Base-by-base conservation (phyloP, 2,113 vertebrate genomes). In the Puntigrus tetrazona region DNA sequence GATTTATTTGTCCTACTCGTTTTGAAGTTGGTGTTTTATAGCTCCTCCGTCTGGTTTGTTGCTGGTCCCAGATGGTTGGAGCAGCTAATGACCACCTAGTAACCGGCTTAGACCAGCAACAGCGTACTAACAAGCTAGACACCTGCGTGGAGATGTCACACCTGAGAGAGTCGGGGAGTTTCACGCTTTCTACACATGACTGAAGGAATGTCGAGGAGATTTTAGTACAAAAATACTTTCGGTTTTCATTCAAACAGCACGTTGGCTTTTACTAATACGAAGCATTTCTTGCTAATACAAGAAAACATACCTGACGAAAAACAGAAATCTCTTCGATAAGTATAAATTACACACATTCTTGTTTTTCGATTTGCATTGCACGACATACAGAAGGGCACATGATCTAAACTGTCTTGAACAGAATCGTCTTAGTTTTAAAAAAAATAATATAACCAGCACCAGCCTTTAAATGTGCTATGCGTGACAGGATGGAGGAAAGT, bases 291-390 rank as follows among this genome's bases (percentile, higher is more conserved):
- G 57, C 63, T 69, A 72, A 76, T 67, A 74, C 22, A 59, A 80
- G n/a, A 85, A 89, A 90, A 92, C 34, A 57, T 81, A 86, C 85
- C 78, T 88, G 80, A 50, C 83, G 27, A 87, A 82, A 89, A 85
- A 90, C 88, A 91, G 72, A 59, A 59, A 29, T 67, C 29, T 88
- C 88, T 85, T n/a, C 11, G 27, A 92, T 89, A 90, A 84, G 84
- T 91, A 93, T 91, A 92, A 93, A 94, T 92, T 89, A 72, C 65
- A 93, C 67, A 93, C 92, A 94, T 94, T 94, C 92, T 85, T 87
- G 14, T 82, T 92, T 86, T 90, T 88, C 84, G 57, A 90, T 81
- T 65, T 67, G 91, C 89, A 94, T 92, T 93, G 92, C 91, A 94
- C 92, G 92, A 89, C 38, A 90, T 79, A 90, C 88, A 85, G 86